A percentile compares a stretch with the other conserved stretches of the same genome.
Conservation (phyloP, 1,140 invertebrate species). For the Eriocheir sinensis region DNA sequence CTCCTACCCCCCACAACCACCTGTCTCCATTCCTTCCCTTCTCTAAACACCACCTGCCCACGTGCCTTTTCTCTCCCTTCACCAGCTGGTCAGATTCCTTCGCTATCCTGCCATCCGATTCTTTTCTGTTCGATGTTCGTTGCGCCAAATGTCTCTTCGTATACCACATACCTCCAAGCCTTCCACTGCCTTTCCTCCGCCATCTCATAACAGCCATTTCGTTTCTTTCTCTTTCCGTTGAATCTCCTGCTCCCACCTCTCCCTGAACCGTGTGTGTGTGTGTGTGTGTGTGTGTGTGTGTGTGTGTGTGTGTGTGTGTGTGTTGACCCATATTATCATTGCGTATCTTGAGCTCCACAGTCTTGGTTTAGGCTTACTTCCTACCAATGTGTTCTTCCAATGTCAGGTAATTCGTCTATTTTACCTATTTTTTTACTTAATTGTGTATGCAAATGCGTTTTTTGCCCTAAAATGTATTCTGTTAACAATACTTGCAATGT, state of each 20-base stretch:
- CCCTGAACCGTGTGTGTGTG: too few species aligned
- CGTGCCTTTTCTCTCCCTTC: not conserved
- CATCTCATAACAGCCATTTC: not conserved
- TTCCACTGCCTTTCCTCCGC: not conserved
- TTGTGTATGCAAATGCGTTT: too few species aligned
- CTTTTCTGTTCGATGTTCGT: too few species aligned
- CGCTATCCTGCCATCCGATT: not conserved
- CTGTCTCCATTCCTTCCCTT: not conserved
- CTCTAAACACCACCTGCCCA: not conserved
- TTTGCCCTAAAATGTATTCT: too few species aligned
- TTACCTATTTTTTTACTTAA: too few species aligned
- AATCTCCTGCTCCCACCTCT: not conserved
- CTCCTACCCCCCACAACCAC: too few species aligned
- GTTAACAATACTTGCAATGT: too few species aligned
- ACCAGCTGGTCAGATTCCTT: not conserved
- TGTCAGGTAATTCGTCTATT: too few species aligned
- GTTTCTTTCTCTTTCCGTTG: too few species aligned
- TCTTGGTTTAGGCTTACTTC: too few species aligned
- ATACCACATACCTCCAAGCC: not conserved
- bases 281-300: not conserved
- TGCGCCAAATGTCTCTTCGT: not conserved
- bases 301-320: conserved; percentile 21
- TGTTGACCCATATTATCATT: not conserved
- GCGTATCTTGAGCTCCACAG: too few species aligned
- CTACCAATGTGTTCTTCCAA: too few species aligned